A percentile compares a stretch with the other conserved stretches of the same genome.
Conservation (phyloP, 2,113 vertebrate genomes). For the Turnix velox region DNA sequence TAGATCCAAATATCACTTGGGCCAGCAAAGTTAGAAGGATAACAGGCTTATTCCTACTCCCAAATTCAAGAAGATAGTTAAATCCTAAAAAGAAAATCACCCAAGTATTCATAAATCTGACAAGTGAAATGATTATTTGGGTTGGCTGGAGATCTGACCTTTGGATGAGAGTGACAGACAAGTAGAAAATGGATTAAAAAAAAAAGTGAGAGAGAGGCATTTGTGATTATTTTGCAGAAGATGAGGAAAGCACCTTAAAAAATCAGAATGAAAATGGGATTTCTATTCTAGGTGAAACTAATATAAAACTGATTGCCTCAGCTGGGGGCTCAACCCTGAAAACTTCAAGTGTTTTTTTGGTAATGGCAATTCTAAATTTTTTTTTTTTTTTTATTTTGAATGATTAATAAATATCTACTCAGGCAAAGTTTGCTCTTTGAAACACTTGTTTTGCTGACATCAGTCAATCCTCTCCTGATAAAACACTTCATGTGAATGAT, state of each 20-base stretch:
- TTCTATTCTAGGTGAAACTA: neutral
- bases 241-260: neutral
- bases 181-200: neutral
- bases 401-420: neutral
- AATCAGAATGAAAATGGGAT: neutral
- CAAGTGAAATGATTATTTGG: neutral
- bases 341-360: neutral
- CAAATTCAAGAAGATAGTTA: neutral
- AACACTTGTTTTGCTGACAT: neutral
- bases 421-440: neutral
- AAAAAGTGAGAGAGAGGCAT: neutral
- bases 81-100: neutral
- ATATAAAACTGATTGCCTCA: neutral
- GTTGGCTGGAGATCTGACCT: neutral
- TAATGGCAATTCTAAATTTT: neutral
- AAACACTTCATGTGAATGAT: neutral
- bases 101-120: neutral
- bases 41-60: neutral
- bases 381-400: neutral
- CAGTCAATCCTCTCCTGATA: neutral
- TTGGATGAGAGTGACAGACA: neutral
- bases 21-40: neutral
- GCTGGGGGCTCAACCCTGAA: neutral
- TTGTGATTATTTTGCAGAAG: neutral
- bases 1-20: neutral